phyloP scores from a whole-genome alignment of 2,797 vertebrate genomes.

The Chanos chanos region DNA sequence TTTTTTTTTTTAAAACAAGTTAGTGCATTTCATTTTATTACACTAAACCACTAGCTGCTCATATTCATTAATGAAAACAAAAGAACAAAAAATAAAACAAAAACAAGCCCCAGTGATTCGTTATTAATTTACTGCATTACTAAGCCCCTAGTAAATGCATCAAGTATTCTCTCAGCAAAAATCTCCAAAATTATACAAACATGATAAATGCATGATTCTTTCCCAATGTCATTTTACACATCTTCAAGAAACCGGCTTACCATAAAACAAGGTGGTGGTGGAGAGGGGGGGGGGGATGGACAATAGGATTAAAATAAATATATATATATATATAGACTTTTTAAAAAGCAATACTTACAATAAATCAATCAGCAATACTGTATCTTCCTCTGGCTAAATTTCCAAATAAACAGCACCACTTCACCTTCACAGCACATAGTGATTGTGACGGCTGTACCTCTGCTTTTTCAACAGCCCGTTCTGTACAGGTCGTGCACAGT shows the following conservation, averaged over 20 bases:
- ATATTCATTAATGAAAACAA: constrained; percentile 66
- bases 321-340: constrained; percentile 25
- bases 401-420: constrained; percentile 58
- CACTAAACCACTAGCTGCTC: constrained; percentile 78
- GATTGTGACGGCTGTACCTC: not conserved
- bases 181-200: constrained; percentile 65
- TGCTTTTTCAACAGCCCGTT: constrained; percentile 4
- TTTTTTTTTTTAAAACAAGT: constrained; percentile 61
- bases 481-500: not conserved
- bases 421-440: constrained; percentile 56
- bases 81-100: constrained; percentile 40
- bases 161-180: constrained; percentile 70
- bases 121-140: constrained; percentile 72
- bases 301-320: constrained; percentile 76
- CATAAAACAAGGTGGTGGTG: constrained; percentile 50
- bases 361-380: constrained; percentile 73
- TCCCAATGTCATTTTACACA: constrained; percentile 73
- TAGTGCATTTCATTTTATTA: constrained; percentile 79
- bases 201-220: constrained; percentile 67
- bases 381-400: constrained; percentile 57
- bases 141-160: constrained; percentile 72
- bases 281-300: constrained; percentile 63
- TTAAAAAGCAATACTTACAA: constrained; percentile 74
- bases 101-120: constrained; percentile 72
- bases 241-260: constrained; percentile 75